These are phyloP conservation scores for Ostrea edulis DNA, from an alignment of 1,140 invertebrate species.

Conservation along the genomic window DNA sequence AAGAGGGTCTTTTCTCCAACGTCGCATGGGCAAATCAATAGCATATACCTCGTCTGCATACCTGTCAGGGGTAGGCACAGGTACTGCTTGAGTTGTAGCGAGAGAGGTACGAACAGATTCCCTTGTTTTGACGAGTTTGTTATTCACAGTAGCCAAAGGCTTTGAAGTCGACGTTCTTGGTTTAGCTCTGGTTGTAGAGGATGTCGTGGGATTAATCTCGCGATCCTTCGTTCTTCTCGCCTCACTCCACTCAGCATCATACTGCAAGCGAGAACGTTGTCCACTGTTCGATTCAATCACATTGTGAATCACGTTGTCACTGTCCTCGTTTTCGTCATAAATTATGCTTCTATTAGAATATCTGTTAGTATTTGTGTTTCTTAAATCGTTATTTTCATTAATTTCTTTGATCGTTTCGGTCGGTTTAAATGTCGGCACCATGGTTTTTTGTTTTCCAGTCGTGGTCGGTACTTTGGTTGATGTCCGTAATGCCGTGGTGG, in stretches of 20 bases:
- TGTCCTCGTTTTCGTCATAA: not conserved
- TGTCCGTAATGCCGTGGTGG: slow-evolving; percentile 12
- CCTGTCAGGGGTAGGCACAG: not conserved
- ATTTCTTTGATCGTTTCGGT: not conserved
- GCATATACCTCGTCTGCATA: not conserved
- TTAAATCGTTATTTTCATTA: not conserved
- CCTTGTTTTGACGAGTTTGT: no score
- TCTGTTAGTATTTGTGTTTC: not conserved
- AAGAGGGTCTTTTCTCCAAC: slow-evolving; percentile 47
- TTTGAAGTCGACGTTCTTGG: not conserved
- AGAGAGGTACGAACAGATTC: no score
- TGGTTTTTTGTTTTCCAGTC: slow-evolving; percentile 49
- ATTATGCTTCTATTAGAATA: not conserved
- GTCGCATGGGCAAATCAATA: not conserved
- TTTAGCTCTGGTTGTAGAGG: slow-evolving; percentile 35
- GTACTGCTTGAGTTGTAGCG: not conserved
- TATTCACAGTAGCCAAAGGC: not conserved
- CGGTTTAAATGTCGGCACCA: not conserved
- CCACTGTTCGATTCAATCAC: not conserved
- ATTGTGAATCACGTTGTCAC: not conserved
- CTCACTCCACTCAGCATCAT: slow-evolving; percentile 1
- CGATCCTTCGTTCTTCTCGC: not conserved
- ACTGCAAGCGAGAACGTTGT: not conserved
- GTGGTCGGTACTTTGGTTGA: slow-evolving; percentile 38
- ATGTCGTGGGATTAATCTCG: not conserved